A percentile compares a stretch with the other conserved stretches of the same genome.
Conservation (phyloP, 2,113 vertebrate genomes). For the Mixornis gularis region DNA sequence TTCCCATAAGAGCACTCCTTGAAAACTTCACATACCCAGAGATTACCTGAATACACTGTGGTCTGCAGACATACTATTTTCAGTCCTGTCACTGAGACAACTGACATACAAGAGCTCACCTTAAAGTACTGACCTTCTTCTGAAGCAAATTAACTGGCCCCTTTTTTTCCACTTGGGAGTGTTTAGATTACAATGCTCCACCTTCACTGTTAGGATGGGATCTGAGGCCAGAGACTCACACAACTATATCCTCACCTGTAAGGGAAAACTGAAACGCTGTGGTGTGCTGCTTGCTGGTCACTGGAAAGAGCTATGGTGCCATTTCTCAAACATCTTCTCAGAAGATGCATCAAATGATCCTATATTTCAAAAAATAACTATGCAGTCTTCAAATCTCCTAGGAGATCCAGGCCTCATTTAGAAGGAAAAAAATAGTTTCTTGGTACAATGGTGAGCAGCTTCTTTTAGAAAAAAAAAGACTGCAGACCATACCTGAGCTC, state of each 20-base stretch:
- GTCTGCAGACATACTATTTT: neutral
- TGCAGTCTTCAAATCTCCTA: neutral
- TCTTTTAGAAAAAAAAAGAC: neutral
- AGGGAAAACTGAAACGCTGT: neutral
- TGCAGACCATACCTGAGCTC: neutral
- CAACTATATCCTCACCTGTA: neutral
- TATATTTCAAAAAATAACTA: neutral
- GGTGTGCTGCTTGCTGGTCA: neutral
- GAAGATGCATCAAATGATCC: neutral
- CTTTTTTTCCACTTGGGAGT: neutral
- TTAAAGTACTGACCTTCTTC: neutral
- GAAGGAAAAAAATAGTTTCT: neutral
- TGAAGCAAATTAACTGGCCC: neutral
- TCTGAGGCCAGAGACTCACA: neutral
- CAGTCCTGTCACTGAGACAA: neutral
- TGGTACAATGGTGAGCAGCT: neutral
- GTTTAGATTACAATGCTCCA: neutral
- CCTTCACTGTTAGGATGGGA: neutral
- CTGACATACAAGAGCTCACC: accelerated
- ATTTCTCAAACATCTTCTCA: neutral
- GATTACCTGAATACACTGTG: neutral
- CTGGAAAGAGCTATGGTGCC: neutral
- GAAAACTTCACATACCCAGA: neutral
- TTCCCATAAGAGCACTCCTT: neutral
- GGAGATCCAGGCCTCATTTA: conserved; percentile 5